phyloP scores from a whole-genome alignment of 2,797 vertebrate species.

The Leptodactylus fallax region DNA sequence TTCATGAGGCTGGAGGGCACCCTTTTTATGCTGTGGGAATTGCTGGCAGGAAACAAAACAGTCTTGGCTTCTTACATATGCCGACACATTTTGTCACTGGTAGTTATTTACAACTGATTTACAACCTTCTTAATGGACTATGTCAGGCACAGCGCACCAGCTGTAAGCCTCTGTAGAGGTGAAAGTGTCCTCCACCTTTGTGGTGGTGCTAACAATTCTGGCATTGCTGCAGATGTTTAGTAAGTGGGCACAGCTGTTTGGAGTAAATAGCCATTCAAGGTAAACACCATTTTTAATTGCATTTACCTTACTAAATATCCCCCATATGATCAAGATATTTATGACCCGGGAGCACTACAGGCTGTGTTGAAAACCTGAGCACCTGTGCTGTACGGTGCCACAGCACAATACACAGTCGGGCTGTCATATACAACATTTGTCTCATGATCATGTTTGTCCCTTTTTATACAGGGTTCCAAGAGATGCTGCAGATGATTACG shows the following conservation, averaged over 20 bases:
- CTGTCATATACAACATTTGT: neutral
- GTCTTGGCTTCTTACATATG: constrained; percentile 24
- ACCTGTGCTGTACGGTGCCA: neutral
- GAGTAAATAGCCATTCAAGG: constrained; percentile 45
- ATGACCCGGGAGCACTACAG: constrained; percentile 41
- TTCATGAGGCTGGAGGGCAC: constrained; percentile 4
- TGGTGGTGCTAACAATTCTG: constrained; percentile 42
- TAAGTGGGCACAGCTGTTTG: constrained; percentile 44
- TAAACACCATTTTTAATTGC: constrained; percentile 47
- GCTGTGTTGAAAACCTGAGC: neutral
- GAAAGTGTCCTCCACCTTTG: constrained; percentile 56
- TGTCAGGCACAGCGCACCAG: constrained; percentile 31
- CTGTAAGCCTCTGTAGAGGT: constrained; percentile 48
- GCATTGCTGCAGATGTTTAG: constrained; percentile 43
- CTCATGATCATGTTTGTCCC: constrained; percentile 26
- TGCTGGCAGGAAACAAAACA: constrained; percentile 2
- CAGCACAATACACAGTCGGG: too few species aligned
- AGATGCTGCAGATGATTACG: constrained; percentile 93
- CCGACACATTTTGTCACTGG: constrained; percentile 24
- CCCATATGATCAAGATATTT: constrained; percentile 55
- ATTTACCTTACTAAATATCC: constrained; percentile 61
- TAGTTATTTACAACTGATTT: constrained; percentile 52
- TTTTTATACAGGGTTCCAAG: constrained; percentile 85
- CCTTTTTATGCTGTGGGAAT: neutral
- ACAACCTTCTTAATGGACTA: constrained; percentile 48